phyloP scores from a whole-genome alignment of 2,797 vertebrate species.

The Spinus pinus region DNA sequence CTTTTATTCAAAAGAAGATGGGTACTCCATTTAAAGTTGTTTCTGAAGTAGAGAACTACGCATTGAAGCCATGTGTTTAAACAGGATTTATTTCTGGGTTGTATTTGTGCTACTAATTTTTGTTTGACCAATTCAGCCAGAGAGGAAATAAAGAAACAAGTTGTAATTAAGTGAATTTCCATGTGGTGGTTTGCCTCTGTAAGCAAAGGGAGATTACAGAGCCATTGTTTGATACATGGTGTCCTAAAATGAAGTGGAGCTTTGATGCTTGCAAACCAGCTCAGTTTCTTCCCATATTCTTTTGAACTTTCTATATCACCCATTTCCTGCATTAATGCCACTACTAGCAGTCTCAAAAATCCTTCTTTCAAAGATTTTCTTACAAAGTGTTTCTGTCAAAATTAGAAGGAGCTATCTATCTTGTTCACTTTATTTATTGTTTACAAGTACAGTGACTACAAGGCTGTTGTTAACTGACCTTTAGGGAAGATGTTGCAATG shows the following conservation, averaged over 20 bases:
- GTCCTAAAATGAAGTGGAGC: not conserved
- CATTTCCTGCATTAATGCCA: not conserved
- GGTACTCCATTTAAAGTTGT: not conserved
- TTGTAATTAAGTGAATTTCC: not conserved
- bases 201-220: not conserved
- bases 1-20: not conserved
- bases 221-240: not conserved
- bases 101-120: not conserved
- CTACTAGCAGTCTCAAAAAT: not conserved
- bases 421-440: not conserved
- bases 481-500: not conserved
- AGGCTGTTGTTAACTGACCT: not conserved
- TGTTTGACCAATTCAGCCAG: not conserved
- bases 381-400: not conserved
- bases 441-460: not conserved
- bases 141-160: not conserved
- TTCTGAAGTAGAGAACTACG: not conserved
- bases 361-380: not conserved
- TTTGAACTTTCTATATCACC: not conserved
- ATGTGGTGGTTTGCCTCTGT: not conserved
- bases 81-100: not conserved
- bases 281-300: not conserved
- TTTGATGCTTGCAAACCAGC: not conserved
- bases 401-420: not conserved
- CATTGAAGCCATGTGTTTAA: not conserved